Conservation (phyloP, 2,113 vertebrate species). For the Eudyptes chrysolophus region DNA sequence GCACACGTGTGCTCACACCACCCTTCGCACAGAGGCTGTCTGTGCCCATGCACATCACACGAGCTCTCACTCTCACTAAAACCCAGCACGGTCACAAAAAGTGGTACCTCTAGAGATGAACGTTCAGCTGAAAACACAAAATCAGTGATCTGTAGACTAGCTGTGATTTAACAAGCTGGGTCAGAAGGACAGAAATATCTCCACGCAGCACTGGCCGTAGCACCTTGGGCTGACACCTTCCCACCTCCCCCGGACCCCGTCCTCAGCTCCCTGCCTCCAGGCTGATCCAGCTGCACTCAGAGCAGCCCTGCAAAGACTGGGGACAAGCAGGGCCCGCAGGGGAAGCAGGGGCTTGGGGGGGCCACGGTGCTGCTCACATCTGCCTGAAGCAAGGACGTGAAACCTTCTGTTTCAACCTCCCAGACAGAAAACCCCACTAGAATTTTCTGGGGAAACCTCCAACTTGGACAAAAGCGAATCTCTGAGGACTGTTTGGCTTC, state of each 20-base stretch:
- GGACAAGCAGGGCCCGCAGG: background rate
- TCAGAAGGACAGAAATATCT: background rate
- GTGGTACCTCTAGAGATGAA: background rate
- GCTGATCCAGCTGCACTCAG: background rate
- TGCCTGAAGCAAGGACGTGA: background rate
- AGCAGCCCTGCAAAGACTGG: background rate
- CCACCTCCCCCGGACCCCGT: fast-evolving
- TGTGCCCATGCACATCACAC: fast-evolving
- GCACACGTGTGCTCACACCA: fast-evolving
- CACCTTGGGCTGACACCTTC: background rate
- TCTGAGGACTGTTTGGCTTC: background rate
- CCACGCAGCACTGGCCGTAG: fast-evolving
- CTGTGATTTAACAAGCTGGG: background rate
- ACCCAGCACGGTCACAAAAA: background rate
- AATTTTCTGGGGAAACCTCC: background rate
- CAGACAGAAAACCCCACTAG: background rate
- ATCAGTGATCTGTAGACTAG: background rate
- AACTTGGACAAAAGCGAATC: background rate
- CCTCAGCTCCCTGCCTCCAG: fast-evolving
- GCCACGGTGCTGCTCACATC: background rate
- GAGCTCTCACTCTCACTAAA: background rate
- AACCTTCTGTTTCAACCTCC: background rate
- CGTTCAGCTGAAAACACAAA: background rate
- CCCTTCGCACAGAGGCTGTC: fast-evolving
- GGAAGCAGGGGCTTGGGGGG: background rate